phyloP scores from a whole-genome alignment of 2,888 invertebrate species.

The Troides aeacus region DNA sequence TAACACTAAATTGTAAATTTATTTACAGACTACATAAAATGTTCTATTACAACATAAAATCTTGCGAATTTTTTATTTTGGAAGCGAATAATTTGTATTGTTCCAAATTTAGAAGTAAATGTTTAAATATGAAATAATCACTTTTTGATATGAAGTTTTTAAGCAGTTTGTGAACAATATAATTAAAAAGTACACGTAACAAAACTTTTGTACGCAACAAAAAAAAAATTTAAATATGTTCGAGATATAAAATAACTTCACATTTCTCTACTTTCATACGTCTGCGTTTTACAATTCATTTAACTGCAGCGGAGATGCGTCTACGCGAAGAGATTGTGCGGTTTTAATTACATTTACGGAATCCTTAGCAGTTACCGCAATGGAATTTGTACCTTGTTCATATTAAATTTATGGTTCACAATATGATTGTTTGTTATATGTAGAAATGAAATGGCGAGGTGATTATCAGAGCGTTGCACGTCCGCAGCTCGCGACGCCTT shows the following conservation, averaged over 20 bases:
- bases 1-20: too few species aligned
- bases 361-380: slow-evolving; percentile 40
- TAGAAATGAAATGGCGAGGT: slow-evolving; percentile 72
- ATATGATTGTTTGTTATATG: slow-evolving; percentile 44
- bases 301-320: slow-evolving; percentile 59
- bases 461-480: slow-evolving; percentile 69
- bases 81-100: too few species aligned
- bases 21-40: too few species aligned
- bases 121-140: not conserved
- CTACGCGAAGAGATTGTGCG: slow-evolving; percentile 54
- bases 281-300: slow-evolving; percentile 60
- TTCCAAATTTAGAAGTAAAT: too few species aligned
- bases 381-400: slow-evolving; percentile 54
- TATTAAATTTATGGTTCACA: slow-evolving; percentile 55
- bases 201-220: too few species aligned
- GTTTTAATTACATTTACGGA: slow-evolving; percentile 62
- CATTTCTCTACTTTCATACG: slow-evolving; percentile 71
- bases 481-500: slow-evolving; percentile 58
- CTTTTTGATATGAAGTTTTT: not conserved
- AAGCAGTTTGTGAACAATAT: too few species aligned
- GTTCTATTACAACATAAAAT: too few species aligned
- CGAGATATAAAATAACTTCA: slow-evolving; percentile 30
- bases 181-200: too few species aligned
- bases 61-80: too few species aligned
- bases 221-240: slow-evolving; percentile 1